phyloP scores from a whole-genome alignment of 2,797 vertebrate genomes.

The Pteronotus mesoamericanus region DNA sequence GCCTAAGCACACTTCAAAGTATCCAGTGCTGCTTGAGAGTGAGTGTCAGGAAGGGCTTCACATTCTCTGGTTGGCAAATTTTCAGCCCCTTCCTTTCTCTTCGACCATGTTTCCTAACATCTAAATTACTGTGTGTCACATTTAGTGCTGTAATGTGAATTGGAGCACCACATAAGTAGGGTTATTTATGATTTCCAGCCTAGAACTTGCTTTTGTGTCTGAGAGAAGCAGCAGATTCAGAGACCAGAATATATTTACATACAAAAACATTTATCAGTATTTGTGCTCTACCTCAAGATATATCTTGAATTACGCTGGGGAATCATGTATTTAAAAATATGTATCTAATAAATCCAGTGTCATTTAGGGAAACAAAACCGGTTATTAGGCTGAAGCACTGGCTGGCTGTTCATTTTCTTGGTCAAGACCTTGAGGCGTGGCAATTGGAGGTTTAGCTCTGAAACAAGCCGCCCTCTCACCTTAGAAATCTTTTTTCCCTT shows the following conservation, averaged over 20 bases:
- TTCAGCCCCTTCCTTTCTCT: not conserved
- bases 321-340: slow-evolving; percentile 27
- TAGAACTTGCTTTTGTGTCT: not conserved
- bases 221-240: not conserved
- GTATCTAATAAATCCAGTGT: slow-evolving; percentile 44
- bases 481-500: slow-evolving; percentile 41
- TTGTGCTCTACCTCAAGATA: not conserved
- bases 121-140: not conserved
- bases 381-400: slow-evolving; percentile 32
- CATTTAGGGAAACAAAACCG: slow-evolving; percentile 26
- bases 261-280: not conserved
- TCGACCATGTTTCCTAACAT: not conserved
- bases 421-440: slow-evolving; percentile 30
- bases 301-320: slow-evolving; percentile 5
- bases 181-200: not conserved
- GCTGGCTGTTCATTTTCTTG: slow-evolving; percentile 46
- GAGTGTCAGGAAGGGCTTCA: not conserved
- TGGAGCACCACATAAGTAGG: not conserved
- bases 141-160: not conserved
- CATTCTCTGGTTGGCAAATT: not conserved
- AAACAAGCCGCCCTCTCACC: slow-evolving; percentile 8
- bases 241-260: slow-evolving; percentile 12
- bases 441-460: slow-evolving; percentile 52
- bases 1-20: not conserved
- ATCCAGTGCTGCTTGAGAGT: not conserved